A percentile compares a stretch with the other conserved stretches of the same genome.
These are phyloP conservation scores for Enteromius argenteus DNA, from an alignment of 2,797 vertebrate genomes.

Conservation along the genomic window DNA sequence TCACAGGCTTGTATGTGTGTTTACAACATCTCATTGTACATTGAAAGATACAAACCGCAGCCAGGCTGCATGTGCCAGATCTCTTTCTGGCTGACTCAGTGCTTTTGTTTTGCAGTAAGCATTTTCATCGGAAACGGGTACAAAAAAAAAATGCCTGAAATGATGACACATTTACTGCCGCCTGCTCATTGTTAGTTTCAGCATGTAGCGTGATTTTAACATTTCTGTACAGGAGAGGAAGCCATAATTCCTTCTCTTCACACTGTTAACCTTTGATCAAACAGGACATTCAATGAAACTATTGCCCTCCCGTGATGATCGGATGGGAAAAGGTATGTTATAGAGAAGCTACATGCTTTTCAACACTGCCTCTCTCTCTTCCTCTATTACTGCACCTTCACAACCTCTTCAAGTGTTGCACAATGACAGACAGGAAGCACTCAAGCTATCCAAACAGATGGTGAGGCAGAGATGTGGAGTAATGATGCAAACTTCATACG, in stretches of 20 bases:
- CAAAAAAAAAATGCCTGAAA: neutral
- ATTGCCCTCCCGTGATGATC: neutral
- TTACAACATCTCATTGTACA: neutral
- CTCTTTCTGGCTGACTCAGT: neutral
- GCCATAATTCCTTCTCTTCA: conserved; percentile 27
- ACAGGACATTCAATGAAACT: conserved; percentile 7
- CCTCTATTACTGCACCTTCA: conserved; percentile 24
- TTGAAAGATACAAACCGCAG: neutral
- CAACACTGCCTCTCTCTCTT: conserved; percentile 2
- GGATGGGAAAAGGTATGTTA: conserved; percentile 5
- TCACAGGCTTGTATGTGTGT: neutral
- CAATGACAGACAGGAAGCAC: conserved; percentile 55
- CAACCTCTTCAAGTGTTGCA: neutral
- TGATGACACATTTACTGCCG: conserved; percentile 35
- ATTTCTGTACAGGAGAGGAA: conserved; percentile 19
- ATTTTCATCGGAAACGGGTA: neutral
- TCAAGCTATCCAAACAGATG: conserved; percentile 58
- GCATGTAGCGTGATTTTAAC: neutral
- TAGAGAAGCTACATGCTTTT: conserved; percentile 22
- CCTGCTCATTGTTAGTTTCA: neutral
- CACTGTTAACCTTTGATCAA: conserved; percentile 20
- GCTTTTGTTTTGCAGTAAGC: conserved; percentile 28
- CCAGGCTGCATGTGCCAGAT: neutral
- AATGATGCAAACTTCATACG: conserved; percentile 50
- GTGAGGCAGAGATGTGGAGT: conserved; percentile 18